Evolutionary conservation across 1,140 invertebrate genomes (phyloP).

Genomic region (Grapholita molesta): DNA sequence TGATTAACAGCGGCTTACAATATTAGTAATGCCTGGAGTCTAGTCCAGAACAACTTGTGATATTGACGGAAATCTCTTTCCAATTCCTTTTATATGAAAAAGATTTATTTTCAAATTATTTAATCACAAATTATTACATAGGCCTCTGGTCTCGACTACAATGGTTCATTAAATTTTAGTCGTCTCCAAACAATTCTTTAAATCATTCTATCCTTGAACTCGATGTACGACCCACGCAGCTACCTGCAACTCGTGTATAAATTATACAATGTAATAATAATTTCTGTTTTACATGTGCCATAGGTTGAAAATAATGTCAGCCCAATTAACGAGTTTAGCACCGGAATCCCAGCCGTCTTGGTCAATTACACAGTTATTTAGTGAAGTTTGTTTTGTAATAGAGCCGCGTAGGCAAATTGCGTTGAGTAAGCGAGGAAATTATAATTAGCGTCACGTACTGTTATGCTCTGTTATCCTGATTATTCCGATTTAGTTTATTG

Average conservation of each 20-base stretch:
- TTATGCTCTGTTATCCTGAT: neutral
- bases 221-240: neutral
- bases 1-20: too few relatives aligned
- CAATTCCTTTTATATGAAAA: too few relatives aligned
- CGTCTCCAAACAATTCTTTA: neutral
- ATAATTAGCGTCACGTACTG: neutral
- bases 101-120: too few relatives aligned
- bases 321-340: neutral
- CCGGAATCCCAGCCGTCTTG: neutral
- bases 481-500: neutral
- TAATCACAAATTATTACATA: too few relatives aligned
- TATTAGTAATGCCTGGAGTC: too few relatives aligned
- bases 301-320: neutral
- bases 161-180: too few relatives aligned
- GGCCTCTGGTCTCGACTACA: too few relatives aligned
- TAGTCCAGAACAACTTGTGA: too few relatives aligned
- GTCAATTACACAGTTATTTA: conserved; percentile 17
- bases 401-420: neutral
- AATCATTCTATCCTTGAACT: neutral
- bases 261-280: neutral
- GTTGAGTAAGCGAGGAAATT: conserved; percentile 10
- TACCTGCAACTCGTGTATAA: neutral
- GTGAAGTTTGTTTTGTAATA: conserved; percentile 14
- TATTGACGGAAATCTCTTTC: too few relatives aligned
- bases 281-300: neutral